phyloP scores from a whole-genome alignment of 2,113 vertebrate species.

The Accipiter cooperii region DNA sequence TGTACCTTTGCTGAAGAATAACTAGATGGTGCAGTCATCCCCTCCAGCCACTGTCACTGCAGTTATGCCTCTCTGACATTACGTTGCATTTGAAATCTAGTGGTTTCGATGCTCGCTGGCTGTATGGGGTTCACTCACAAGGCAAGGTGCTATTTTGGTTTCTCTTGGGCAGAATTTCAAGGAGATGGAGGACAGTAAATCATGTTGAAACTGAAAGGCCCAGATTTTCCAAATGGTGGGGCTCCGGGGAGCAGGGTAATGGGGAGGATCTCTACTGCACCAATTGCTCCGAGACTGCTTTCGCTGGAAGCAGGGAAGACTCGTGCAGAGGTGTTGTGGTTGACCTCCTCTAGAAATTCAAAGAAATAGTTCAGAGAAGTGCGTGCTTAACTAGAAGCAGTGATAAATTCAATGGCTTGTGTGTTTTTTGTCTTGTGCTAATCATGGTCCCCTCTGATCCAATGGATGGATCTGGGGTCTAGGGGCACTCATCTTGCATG shows the following conservation, averaged over 20 bases:
- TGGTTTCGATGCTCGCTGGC: background rate
- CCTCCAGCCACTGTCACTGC: slow-evolving; percentile 40
- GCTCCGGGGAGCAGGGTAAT: background rate
- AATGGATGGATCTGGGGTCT: background rate
- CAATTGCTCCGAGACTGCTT: background rate
- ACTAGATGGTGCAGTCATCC: background rate
- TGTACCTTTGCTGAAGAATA: background rate
- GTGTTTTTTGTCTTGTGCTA: background rate
- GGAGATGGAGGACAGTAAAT: background rate
- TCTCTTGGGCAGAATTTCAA: background rate
- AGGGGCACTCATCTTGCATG: background rate
- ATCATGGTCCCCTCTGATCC: background rate
- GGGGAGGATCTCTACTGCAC: background rate
- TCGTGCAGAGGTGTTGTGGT: background rate
- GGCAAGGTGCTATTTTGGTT: slow-evolving; percentile 47
- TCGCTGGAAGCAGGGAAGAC: background rate
- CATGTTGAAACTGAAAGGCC: background rate
- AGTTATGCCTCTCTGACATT: slow-evolving; percentile 4
- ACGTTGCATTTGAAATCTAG: background rate
- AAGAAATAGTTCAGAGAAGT: background rate
- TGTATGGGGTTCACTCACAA: background rate
- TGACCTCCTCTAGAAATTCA: background rate
- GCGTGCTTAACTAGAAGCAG: background rate
- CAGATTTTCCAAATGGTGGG: background rate
- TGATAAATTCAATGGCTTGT: background rate